phyloP scores from a whole-genome alignment of 2,888 invertebrate species.

The Drosophila pegasa region DNA sequence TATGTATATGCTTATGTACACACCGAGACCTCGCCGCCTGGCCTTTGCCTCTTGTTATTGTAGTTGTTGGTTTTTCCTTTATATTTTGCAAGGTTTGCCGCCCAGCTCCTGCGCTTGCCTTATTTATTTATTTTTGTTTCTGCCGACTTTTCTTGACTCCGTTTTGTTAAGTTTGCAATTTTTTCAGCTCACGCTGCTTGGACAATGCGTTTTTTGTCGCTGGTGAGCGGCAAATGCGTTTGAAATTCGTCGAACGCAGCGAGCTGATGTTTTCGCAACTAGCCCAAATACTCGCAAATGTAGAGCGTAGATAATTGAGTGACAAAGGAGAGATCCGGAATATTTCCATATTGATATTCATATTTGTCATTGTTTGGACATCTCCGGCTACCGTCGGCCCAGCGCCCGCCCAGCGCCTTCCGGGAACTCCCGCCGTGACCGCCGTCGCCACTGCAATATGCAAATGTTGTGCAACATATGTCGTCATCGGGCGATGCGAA shows the following conservation, averaged over 20 bases:
- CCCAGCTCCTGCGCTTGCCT: constrained; percentile 41
- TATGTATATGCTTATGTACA: constrained; percentile 21
- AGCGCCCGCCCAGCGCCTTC: constrained; percentile 42
- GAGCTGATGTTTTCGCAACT: constrained; percentile 22
- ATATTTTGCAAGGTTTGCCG: constrained; percentile 61
- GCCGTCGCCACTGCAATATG: constrained; percentile 48
- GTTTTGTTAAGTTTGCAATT: constrained; percentile 23
- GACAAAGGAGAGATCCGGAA: constrained; percentile 20
- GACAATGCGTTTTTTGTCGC: constrained; percentile 48
- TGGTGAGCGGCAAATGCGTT: constrained; percentile 50
- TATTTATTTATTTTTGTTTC: constrained; percentile 24
- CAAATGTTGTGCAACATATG: constrained; percentile 76
- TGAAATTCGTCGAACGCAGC: constrained; percentile 53
- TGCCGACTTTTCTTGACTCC: constrained; percentile 39
- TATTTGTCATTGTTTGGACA: constrained; percentile 71
- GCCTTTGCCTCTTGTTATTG: constrained; percentile 35
- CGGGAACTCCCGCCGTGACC: constrained; percentile 29
- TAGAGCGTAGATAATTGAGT: constrained; percentile 64
- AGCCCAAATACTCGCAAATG: constrained; percentile 34
- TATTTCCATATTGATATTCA: constrained; percentile 62
- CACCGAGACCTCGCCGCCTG: constrained; percentile 40
- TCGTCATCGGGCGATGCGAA: constrained; percentile 28
- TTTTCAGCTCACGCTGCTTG: constrained; percentile 58
- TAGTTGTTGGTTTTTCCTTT: constrained; percentile 25
- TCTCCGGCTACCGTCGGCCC: constrained; percentile 46